Conservation (phyloP, 2,888 invertebrate species). For the Agrotis clavis region DNA sequence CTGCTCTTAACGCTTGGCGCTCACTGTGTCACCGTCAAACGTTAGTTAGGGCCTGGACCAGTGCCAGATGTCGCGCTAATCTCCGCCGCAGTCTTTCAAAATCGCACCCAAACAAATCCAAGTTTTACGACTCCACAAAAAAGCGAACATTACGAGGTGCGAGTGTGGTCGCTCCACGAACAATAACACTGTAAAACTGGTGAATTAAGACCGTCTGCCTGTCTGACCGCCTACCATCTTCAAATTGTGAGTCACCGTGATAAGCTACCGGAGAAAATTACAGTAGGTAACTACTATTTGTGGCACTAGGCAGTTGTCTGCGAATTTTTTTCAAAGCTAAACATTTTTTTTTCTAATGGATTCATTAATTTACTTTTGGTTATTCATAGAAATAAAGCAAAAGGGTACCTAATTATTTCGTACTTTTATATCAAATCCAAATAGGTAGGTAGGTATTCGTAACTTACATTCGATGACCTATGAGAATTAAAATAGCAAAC, state of each 20-base stretch:
- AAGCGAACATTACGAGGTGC: slow-evolving; percentile 68
- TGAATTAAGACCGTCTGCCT: slow-evolving; percentile 76
- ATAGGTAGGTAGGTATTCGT: not conserved
- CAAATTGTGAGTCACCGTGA: slow-evolving; percentile 35
- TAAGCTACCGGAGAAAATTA: not conserved
- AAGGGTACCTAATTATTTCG: not conserved
- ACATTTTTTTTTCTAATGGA: not conserved
- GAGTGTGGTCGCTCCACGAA: slow-evolving; percentile 65
- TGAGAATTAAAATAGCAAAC: not conserved
- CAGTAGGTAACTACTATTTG: not conserved
- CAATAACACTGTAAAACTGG: slow-evolving; percentile 73
- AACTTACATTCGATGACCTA: not conserved
- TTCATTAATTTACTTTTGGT: not conserved
- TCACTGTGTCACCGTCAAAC: slow-evolving; percentile 15
- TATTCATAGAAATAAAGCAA: not conserved
- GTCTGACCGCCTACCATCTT: slow-evolving; percentile 66
- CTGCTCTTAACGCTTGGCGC: slow-evolving; percentile 2
- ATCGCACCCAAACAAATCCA: slow-evolving; percentile 77
- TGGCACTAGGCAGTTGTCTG: not conserved
- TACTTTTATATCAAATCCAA: not conserved
- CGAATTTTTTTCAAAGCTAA: not conserved
- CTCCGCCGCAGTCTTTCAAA: slow-evolving; percentile 68
- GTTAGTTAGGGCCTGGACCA: slow-evolving; percentile 65
- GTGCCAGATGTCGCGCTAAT: slow-evolving; percentile 72
- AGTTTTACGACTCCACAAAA: slow-evolving; percentile 78